These are phyloP conservation scores for Percopsis omiscomaycus DNA, from an alignment of 2,797 vertebrate genomes.

Conservation along the genomic window DNA sequence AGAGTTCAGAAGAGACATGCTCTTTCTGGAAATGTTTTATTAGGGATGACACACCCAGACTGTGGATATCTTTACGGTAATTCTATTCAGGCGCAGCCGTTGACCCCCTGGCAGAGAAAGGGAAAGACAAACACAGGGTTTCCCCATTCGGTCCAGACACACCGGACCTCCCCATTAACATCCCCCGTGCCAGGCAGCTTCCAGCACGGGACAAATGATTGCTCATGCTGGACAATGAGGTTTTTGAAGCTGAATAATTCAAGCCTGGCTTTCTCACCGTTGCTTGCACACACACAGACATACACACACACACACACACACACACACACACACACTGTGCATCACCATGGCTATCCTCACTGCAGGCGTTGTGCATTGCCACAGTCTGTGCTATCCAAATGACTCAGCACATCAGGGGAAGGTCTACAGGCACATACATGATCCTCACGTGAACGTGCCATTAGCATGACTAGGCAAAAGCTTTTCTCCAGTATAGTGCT, in stretches of 20 bases:
- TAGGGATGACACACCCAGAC: slow-evolving; percentile 15
- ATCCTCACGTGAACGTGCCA: slow-evolving; percentile 43
- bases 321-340: slow-evolving; percentile 39
- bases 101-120: slow-evolving; percentile 18
- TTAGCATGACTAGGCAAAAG: slow-evolving; percentile 29
- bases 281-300: not conserved
- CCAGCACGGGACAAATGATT: slow-evolving; percentile 5
- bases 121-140: slow-evolving; percentile 8
- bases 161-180: not conserved
- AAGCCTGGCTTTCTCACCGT: not conserved
- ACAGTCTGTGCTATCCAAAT: slow-evolving; percentile 54
- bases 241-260: not conserved
- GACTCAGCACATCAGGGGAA: slow-evolving; percentile 57
- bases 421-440: slow-evolving; percentile 49
- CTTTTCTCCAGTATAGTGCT: slow-evolving; percentile 4
- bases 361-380: slow-evolving; percentile 28
- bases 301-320: not conserved
- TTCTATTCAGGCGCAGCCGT: slow-evolving; percentile 5
- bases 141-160: slow-evolving; percentile 1
- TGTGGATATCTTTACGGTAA: not conserved
- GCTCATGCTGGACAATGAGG: slow-evolving; percentile 20
- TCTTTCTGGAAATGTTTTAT: slow-evolving; percentile 36
- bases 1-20: not conserved
- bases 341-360: slow-evolving; percentile 25
- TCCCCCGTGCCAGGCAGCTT: not conserved